phyloP scores from a whole-genome alignment of 2,888 invertebrate species.

The Malthinus flaveolus region DNA sequence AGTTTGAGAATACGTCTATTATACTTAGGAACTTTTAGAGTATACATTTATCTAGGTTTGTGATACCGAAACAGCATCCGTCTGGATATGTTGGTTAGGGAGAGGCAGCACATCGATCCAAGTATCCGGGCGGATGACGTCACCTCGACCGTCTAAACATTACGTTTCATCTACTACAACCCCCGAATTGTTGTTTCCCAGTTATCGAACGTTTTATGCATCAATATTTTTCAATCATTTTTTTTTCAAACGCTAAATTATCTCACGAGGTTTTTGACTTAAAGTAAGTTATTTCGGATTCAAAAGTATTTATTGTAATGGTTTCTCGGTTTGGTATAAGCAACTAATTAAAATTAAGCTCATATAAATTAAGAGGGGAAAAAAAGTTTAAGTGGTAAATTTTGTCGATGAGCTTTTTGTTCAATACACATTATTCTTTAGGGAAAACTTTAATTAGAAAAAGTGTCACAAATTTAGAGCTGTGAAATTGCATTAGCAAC shows the following conservation, averaged over 20 bases:
- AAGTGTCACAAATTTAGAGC: no score
- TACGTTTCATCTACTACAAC: slow-evolving; percentile 43
- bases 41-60: slow-evolving; percentile 35
- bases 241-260: slow-evolving; percentile 11
- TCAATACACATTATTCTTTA: no score
- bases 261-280: neutral
- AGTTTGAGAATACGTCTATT: slow-evolving; percentile 10
- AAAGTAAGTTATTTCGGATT: no score
- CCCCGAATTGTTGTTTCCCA: slow-evolving; percentile 29
- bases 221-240: slow-evolving; percentile 22
- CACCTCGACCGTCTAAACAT: slow-evolving; percentile 42
- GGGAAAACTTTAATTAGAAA: no score
- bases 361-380: no score
- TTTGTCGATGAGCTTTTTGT: no score
- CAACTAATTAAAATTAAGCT: no score
- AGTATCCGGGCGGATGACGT: slow-evolving; percentile 33
- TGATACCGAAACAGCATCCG: slow-evolving; percentile 35
- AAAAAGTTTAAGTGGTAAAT: no score
- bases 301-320: no score
- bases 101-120: slow-evolving; percentile 33
- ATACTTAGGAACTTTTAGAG: slow-evolving; percentile 13
- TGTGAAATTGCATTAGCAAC: no score
- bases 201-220: slow-evolving; percentile 23
- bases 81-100: slow-evolving; percentile 39
- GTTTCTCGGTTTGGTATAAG: no score